Conservation (phyloP, 2,888 invertebrate genomes). For the Vesta saturnalis region DNA sequence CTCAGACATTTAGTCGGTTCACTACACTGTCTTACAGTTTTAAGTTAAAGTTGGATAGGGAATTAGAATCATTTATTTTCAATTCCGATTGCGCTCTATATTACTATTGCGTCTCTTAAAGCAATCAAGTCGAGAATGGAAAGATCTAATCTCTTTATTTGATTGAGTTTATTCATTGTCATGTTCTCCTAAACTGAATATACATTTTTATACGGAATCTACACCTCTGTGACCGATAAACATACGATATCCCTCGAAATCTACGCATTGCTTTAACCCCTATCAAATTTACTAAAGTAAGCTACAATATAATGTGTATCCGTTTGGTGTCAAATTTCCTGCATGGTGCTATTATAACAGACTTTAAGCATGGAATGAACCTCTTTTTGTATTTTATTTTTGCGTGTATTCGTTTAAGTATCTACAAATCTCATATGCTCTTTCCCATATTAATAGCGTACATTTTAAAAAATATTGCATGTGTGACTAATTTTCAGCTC, state of each 20-base stretch:
- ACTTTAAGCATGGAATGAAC: slow-evolving; percentile 23
- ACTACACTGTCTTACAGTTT: slow-evolving; percentile 43
- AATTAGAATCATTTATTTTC: slow-evolving; percentile 12
- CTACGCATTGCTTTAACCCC: slow-evolving; percentile 24
- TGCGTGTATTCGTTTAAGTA: slow-evolving; percentile 40
- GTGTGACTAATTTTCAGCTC: slow-evolving; percentile 16
- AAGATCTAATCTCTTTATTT: not conserved
- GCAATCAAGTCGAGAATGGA: not conserved
- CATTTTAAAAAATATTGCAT: slow-evolving; percentile 39
- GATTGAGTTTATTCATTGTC: too few species aligned
- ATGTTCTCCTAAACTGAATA: not conserved
- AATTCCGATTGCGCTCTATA: slow-evolving; percentile 3
- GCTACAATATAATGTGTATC: slow-evolving; percentile 44
- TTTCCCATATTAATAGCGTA: slow-evolving; percentile 42
- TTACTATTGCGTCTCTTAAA: too few species aligned
- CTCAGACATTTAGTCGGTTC: slow-evolving; percentile 44
- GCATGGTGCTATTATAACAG: slow-evolving; percentile 40
- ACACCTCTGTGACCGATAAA: not conserved
- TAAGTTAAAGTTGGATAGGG: not conserved
- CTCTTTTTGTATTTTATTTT: slow-evolving; percentile 37
- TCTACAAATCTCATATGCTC: slow-evolving; percentile 46
- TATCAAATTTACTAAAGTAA: slow-evolving; percentile 36
- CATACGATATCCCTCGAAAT: not conserved
- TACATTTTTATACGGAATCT: not conserved
- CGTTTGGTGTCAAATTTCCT: slow-evolving; percentile 46